Conservation (phyloP, 2,113 vertebrate species). For the Atlantisia rogersi region DNA sequence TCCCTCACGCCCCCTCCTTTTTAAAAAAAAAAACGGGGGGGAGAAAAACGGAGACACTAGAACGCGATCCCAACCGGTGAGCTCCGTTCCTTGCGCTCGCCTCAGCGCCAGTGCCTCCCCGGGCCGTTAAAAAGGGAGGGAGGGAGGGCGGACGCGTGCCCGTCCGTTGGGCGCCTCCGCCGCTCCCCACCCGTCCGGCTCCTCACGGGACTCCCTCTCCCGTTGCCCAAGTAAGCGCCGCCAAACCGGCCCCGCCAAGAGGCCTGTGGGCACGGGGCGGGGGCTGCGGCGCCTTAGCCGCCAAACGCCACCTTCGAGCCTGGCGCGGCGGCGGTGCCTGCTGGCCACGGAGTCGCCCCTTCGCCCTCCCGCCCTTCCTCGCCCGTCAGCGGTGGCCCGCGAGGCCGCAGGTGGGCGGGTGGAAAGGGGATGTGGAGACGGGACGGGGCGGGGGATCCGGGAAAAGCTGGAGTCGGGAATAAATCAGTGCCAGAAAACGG, state of each 20-base stretch:
- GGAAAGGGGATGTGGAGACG: rapidly evolving
- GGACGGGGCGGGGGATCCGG: rapidly evolving
- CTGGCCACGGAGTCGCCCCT: background rate
- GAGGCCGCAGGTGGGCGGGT: background rate
- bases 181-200: background rate
- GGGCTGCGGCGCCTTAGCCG: rapidly evolving
- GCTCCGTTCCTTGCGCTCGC: background rate
- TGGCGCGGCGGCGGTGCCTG: rapidly evolving
- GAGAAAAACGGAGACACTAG: too few relatives aligned
- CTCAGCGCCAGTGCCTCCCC: background rate
- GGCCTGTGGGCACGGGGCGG: too few relatives aligned
- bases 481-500: background rate
- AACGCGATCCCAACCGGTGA: background rate
- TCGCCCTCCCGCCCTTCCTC: too few relatives aligned
- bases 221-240: too few relatives aligned
- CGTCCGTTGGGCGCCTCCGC: too few relatives aligned
- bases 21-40: background rate
- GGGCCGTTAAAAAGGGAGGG: background rate
- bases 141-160: background rate
- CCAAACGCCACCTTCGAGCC: background rate
- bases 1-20: background rate
- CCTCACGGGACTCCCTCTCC: too few relatives aligned
- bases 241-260: background rate
- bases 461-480: background rate
- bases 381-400: rapidly evolving